phyloP scores from a whole-genome alignment of 2,797 vertebrate species.

The Myiotriccus ornatus region DNA sequence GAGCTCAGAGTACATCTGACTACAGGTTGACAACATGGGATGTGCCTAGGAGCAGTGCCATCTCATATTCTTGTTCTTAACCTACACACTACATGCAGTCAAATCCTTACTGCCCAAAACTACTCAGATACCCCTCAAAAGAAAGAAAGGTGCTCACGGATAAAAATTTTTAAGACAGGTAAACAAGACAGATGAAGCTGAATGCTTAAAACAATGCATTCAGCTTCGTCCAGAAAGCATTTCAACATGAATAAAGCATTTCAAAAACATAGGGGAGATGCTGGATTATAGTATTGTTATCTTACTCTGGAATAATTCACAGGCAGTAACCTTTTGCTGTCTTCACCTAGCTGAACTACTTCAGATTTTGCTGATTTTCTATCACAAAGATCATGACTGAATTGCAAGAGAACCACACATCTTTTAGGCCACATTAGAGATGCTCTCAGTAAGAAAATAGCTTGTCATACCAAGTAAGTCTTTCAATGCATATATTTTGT shows the following conservation, averaged over 20 bases:
- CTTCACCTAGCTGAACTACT: neutral
- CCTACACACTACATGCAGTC: neutral
- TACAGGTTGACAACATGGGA: neutral
- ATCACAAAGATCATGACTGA: neutral
- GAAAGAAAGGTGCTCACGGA: neutral
- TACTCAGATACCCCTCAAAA: neutral
- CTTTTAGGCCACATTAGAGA: neutral
- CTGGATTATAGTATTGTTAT: neutral
- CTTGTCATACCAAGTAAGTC: neutral
- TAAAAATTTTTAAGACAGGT: neutral
- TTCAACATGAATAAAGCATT: neutral
- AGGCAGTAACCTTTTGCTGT: neutral
- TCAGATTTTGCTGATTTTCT: neutral
- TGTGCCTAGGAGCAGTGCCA: neutral
- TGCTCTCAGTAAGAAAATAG: neutral
- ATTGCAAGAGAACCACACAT: neutral
- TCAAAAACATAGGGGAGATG: neutral
- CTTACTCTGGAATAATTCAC: neutral
- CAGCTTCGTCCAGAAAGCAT: neutral
- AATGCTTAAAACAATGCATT: neutral
- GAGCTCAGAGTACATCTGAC: neutral
- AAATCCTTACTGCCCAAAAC: neutral
- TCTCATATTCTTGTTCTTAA: neutral
- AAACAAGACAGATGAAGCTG: neutral
- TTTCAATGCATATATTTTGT: neutral